Conservation (phyloP, 2,113 vertebrate species). For the Numida meleagris region DNA sequence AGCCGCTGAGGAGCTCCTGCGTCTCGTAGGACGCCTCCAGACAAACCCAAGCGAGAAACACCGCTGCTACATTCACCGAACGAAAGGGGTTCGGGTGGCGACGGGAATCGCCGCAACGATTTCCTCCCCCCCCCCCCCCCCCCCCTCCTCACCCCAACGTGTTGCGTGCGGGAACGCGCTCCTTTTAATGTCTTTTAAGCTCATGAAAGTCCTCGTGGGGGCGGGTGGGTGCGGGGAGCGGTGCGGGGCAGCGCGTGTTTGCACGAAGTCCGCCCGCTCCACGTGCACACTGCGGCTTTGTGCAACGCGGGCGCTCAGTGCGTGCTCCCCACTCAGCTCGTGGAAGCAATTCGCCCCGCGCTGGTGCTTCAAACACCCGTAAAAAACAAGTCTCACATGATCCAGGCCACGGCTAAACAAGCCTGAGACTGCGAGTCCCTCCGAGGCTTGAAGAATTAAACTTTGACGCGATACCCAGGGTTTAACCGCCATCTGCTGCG, state of each 20-base stretch:
- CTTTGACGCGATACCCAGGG: not conserved
- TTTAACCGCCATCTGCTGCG: slow-evolving; percentile 16
- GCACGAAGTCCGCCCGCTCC: not conserved
- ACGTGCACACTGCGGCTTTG: too few relatives aligned
- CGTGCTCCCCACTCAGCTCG: not conserved
- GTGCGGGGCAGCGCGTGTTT: fast-evolving
- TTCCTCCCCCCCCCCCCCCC: not conserved
- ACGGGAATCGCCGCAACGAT: not conserved
- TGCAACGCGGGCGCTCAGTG: not conserved
- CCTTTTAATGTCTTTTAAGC: not conserved
- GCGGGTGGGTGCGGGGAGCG: fast-evolving
- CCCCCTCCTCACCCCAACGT: not conserved
- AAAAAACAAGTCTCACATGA: not conserved
- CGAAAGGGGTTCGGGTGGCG: not conserved
- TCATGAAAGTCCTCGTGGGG: fast-evolving
- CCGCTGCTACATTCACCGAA: not conserved
- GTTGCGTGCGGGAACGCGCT: fast-evolving
- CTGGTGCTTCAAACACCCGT: not conserved
- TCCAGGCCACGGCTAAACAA: not conserved
- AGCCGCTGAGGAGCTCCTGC: not conserved
- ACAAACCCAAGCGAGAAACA: not conserved
- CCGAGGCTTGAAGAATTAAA: not conserved
- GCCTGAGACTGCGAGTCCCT: not conserved
- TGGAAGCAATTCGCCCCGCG: not conserved
- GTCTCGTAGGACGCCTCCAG: not conserved